Evolutionary conservation across 2,113 vertebrate genomes (phyloP), one percentile per base, ranked within the genome.

Genomic region (Polypterus senegalus): DNA sequence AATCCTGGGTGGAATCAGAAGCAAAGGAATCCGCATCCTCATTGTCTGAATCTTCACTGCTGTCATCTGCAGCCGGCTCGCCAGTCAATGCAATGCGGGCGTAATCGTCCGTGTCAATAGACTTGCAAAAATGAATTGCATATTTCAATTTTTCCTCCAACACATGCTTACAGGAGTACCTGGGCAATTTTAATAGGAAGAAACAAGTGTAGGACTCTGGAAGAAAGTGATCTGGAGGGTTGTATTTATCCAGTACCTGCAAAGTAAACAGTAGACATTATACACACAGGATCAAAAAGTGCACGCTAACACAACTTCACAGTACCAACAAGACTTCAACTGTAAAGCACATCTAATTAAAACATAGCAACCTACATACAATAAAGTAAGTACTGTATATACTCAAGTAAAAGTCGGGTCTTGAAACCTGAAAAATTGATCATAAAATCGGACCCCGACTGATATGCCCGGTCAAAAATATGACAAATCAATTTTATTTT

Each of bases 151-250:
- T 98, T 66, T 98, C 94, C 76, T 97, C 93, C 53, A 99, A 86
- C 0, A 99, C 96, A 76, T 93, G 92, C 73, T 90, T 92, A 61
- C 96, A 98, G 9, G 95, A 98, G 75, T 99, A 99, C 65, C 94
- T 83, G 65, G 96, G 96, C 75, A 99, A 75, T 82, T 99, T 99
- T 69, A 99, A 83, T 71, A 99, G 83, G 79, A 99, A 99, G 86
- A 99, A 99, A 70, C 96, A 99, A 0, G 96, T 99, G 83, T 99
- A 99, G 6, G 96, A 99, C 73, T 99, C 96, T 0, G 96, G 96
- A 61, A 99, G 94, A 72, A 99, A 99, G 81, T 99, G 96, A 73
- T 98, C 96, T 0, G 96, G 93, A 27, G 96, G 94, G 70, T 91
- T 97, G 78, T 99, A 99, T 67, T 99, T 99, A 77, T 99, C 96